Evolutionary conservation across 1,140 invertebrate species (phyloP), one percentile per base, ranked within the genome.

Genomic region (Eriocheir sinensis): DNA sequence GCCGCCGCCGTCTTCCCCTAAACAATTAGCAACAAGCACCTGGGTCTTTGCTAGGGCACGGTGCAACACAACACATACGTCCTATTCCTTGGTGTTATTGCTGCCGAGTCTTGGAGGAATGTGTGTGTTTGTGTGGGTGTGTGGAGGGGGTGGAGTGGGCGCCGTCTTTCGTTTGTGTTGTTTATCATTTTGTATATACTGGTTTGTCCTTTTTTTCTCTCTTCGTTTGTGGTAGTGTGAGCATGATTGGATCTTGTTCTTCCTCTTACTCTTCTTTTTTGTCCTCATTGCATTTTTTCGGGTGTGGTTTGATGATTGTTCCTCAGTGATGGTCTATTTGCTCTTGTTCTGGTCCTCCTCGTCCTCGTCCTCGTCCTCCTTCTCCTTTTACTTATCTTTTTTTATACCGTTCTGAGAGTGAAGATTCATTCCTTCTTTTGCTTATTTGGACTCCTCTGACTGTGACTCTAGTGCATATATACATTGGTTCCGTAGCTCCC

Each of bases 1-100:
- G 30, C 30, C 91, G 41, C 36, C 32, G 38, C 60, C 40, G 12
- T 32, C 0, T 41, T 93, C 92, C 34, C 92, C 88, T 93, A 93
- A 93, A 93, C 83, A 93, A 93, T 93, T 93, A 93, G 92, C 53
- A 83, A 12, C 92, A 30, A 79, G 32, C 83, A 72, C 92, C 36
- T 89, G 85, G 88, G 88, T 53, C 83, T 85, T 79, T 27, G n/a
- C 38, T 21, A 40, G 89, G 92, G 88, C 92, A 36, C 27, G 36
- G 17, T 40, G 91, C 79, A 92, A 92, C 85, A 93, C 85, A 93
- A 93, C 92, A 93, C 38, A 93, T 93, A 44, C 92, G 89, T 89
- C 92, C 48, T 79, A 89, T 72, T 2, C 92, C 48, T 60, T 53
- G 32, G 85, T 93, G 92, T 83, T 93, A 89, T 89, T 93, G 92